Percentiles rank a stretch among this genome's conserved stretches.
Conservation (phyloP, 2,797 vertebrate genomes). For the Platyrinchus mystaceus region DNA sequence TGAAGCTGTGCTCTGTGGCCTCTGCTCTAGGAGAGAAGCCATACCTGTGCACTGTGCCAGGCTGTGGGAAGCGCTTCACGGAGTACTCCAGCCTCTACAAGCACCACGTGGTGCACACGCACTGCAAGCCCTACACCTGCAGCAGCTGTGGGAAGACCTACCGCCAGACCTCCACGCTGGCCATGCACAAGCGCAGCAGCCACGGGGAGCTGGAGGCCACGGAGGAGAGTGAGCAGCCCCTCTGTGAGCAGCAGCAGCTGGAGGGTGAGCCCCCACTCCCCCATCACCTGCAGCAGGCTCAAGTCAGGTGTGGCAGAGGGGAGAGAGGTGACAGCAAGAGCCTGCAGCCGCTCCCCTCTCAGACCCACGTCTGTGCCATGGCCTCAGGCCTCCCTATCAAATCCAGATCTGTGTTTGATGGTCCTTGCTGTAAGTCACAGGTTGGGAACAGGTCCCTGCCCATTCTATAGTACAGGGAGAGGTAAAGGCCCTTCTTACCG, state of each 20-base stretch:
- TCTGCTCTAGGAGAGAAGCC: conserved; percentile 82
- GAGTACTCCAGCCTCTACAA: conserved; percentile 87
- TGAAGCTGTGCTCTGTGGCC: background rate
- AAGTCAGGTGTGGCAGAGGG: background rate
- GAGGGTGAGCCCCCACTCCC: conserved; percentile 53
- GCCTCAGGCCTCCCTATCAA: too few relatives aligned
- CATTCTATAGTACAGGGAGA: background rate
- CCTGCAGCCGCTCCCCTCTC: background rate
- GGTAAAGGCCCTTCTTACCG: background rate
- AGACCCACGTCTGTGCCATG: background rate
- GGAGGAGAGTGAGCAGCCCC: conserved; percentile 74
- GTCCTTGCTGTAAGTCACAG: background rate
- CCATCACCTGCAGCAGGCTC: rapidly evolving
- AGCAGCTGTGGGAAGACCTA: conserved; percentile 82
- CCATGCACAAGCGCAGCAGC: conserved; percentile 81
- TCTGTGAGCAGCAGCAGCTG: conserved; percentile 73
- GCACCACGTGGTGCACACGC: conserved; percentile 85
- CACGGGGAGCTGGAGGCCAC: conserved; percentile 80
- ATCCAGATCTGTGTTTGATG: too few relatives aligned
- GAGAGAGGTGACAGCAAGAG: background rate
- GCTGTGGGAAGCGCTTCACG: conserved; percentile 83
- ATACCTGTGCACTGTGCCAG: conserved; percentile 81
- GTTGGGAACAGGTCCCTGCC: background rate
- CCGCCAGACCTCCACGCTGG: conserved; percentile 82
- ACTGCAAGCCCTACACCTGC: conserved; percentile 85